Evolutionary conservation across 2,888 invertebrate genomes (phyloP), one percentile per base, ranked within the genome.

Genomic region (Nyleta sp.): DNA sequence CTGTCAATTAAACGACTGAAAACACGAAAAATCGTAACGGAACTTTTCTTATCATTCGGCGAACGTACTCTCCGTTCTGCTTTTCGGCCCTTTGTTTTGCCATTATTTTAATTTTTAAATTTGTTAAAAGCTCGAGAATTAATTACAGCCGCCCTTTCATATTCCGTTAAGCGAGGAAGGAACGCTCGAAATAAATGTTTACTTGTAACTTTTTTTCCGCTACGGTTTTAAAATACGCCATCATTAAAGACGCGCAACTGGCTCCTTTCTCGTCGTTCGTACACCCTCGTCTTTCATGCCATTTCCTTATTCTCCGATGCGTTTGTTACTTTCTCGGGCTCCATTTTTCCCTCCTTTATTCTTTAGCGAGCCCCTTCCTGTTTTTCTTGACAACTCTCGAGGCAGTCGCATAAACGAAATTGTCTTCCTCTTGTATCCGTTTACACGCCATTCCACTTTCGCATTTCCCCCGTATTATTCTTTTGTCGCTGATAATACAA

Each of bases 361-460:
- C 55, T 59, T 52, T 10, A 44, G 59, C 59, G 28, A 65, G 50
- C 31, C 53, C 59, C 53, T 67, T 60, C 53, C 60, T 67, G 53
- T 60, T 60, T 74, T 74, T 53, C 74, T 67, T 67, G 74, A 67
- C 74, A 74, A 60, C 67, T 74, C 67, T 67, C 53, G 53, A 74
- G 74, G 53, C 60, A 67, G 74, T 74, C 60, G 38, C 74, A 60
- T 53, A 74, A 75, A 75, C 68, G 67, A 75, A 55, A 75, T 68
- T 68, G 68, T 75, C 74, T 68, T 73, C 50, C 67, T 60, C 68
- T 67, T 67, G 55, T 68, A 68, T 68, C 68, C 68, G 60, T 75
- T 75, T 75, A 68, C 74, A 75, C 74, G 57, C 68, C 52, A 70
- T 75, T 75, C 75, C 42, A 67, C 74, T 74, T 44, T 67, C 55